Evolutionary conservation across 2,113 vertebrate species (phyloP).

Genomic region (Tenebrosternarchus preto): DNA sequence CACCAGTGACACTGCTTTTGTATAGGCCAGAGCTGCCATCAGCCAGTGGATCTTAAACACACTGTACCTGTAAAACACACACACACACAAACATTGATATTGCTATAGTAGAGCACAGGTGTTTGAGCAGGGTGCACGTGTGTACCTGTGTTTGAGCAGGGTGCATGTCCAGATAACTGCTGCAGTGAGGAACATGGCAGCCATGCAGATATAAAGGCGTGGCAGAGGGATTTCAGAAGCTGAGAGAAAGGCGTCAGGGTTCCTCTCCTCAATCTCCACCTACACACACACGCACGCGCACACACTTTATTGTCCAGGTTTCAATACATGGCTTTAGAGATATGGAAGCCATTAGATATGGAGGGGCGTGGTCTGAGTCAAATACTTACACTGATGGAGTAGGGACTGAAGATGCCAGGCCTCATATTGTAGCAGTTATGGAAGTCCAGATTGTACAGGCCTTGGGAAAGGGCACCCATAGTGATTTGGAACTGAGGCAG

Average conservation of each 20-base stretch:
- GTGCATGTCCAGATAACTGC: slow-evolving; percentile 80
- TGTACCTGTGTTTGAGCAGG: slow-evolving; percentile 81
- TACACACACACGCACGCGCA: slow-evolving; percentile 51
- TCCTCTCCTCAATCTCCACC: slow-evolving; percentile 78
- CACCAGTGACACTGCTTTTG: slow-evolving; percentile 79
- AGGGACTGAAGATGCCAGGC: slow-evolving; percentile 19
- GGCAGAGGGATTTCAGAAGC: slow-evolving; percentile 82
- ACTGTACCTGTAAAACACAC: slow-evolving; percentile 72
- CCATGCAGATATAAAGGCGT: slow-evolving; percentile 80
- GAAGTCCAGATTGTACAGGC: slow-evolving; percentile 82
- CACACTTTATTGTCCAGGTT: neutral
- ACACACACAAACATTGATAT: slow-evolving; percentile 12
- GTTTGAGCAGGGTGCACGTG: slow-evolving; percentile 70
- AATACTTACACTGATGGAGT: slow-evolving; percentile 73
- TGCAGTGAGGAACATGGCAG: slow-evolving; percentile 76
- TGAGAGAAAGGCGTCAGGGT: slow-evolving; percentile 75
- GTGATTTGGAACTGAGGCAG: slow-evolving; percentile 72
- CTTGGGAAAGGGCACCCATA: slow-evolving; percentile 68
- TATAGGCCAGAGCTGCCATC: slow-evolving; percentile 83
- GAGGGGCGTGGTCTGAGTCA: neutral
- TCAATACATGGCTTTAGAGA: too few relatives aligned
- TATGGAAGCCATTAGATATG: too few relatives aligned
- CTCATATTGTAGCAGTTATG: slow-evolving; percentile 74
- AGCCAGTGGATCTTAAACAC: slow-evolving; percentile 90
- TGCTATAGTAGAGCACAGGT: too few relatives aligned